Percentiles rank a stretch among this genome's conserved stretches.
Evolutionary conservation across 2,797 vertebrate genomes (phyloP).

Genomic region (Clarias pachynema): DNA sequence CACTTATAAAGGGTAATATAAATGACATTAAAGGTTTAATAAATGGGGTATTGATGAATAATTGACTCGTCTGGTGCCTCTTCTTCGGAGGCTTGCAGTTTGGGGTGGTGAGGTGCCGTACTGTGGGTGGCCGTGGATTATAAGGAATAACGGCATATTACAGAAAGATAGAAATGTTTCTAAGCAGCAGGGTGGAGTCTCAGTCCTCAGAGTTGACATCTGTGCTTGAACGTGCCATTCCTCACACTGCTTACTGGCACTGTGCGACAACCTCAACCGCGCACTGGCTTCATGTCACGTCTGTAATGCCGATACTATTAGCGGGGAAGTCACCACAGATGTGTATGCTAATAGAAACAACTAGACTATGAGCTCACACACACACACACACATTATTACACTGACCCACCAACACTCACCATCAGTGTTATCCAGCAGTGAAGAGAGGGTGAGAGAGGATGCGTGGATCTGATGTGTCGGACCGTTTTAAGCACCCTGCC

Average conservation of each 20-base stretch:
- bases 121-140: constrained; percentile 63
- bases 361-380: background rate
- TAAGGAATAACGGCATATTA: constrained; percentile 67
- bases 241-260: constrained; percentile 82
- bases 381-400: constrained; percentile 1
- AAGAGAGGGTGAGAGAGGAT: constrained; percentile 6
- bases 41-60: constrained; percentile 80
- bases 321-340: constrained; percentile 71
- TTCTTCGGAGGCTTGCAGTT: constrained; percentile 41
- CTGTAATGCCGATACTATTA: constrained; percentile 82
- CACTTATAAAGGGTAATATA: constrained; percentile 70
- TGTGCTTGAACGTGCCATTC: constrained; percentile 81
- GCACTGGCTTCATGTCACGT: background rate
- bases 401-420: constrained; percentile 20
- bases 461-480: constrained; percentile 72
- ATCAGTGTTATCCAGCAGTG: constrained; percentile 19
- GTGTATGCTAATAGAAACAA: background rate
- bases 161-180: constrained; percentile 65
- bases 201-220: constrained; percentile 76
- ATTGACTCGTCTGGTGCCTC: constrained; percentile 70
- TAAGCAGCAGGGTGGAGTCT: constrained; percentile 69
- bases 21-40: constrained; percentile 76
- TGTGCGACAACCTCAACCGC: constrained; percentile 88
- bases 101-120: constrained; percentile 53
- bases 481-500: constrained; percentile 73